Evolutionary conservation across 2,888 invertebrate genomes (phyloP).

Genomic region (Periphyllus acericola): DNA sequence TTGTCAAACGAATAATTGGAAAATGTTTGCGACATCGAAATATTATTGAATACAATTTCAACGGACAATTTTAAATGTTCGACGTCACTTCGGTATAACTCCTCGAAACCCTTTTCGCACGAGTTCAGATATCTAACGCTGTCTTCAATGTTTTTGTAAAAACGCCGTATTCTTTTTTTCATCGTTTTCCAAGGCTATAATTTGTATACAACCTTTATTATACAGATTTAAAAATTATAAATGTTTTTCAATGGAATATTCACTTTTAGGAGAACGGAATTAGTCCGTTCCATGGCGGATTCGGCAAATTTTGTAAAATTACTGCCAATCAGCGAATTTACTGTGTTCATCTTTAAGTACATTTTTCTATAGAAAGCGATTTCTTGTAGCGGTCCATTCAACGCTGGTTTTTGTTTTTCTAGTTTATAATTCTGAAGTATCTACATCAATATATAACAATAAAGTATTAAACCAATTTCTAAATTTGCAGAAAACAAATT

Average conservation of each 20-base stretch:
- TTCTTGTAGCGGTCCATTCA: conserved; percentile 9
- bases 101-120: background rate
- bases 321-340: background rate
- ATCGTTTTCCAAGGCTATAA: conserved; percentile 3
- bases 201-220: background rate
- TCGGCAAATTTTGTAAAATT: conserved; percentile 8
- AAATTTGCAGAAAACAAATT: too few species aligned
- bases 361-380: conserved; percentile 28
- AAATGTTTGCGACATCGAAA: conserved; percentile 3
- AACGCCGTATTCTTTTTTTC: background rate
- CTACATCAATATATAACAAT: background rate
- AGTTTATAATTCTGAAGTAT: background rate
- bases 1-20: background rate
- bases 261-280: conserved; percentile 9
- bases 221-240: background rate
- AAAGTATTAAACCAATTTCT: too few species aligned
- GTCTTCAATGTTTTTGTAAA: background rate
- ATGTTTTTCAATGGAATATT: background rate
- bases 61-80: background rate
- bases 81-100: background rate
- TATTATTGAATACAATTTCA: background rate
- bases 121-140: background rate
- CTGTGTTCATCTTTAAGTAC: background rate
- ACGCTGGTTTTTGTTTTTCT: conserved; percentile 8
- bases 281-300: background rate